These are phyloP conservation scores for Anomalospiza imberbis DNA, from an alignment of 2,797 vertebrate genomes.

Conservation along the genomic window DNA sequence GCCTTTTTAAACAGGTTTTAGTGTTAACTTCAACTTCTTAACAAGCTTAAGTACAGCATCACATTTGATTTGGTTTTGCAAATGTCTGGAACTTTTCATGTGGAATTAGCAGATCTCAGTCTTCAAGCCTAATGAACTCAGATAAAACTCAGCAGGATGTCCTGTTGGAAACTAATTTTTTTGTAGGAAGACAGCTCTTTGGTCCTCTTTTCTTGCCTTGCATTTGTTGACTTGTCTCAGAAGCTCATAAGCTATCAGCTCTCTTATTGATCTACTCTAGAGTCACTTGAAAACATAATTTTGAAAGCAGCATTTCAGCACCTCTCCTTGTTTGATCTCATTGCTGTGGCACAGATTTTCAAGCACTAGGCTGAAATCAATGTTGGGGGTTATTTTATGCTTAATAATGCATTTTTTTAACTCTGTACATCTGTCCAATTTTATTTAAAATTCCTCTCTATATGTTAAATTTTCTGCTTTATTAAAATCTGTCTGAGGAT, in stretches of 20 bases:
- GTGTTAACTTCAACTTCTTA: conserved; percentile 21
- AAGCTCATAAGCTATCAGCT: conserved; percentile 25
- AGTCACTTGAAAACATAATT: conserved; percentile 50
- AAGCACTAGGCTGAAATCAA: neutral
- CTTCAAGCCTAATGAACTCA: conserved; percentile 66
- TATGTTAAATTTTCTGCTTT: neutral
- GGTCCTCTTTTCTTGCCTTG: conserved; percentile 3
- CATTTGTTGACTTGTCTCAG: conserved; percentile 37
- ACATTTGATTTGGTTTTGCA: conserved; percentile 51
- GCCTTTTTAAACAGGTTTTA: conserved; percentile 34
- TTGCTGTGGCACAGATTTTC: conserved; percentile 23
- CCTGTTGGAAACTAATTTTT: conserved; percentile 58
- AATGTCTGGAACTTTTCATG: conserved; percentile 73
- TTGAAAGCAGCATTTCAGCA: conserved; percentile 23
- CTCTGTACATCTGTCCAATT: neutral
- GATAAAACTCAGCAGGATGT: conserved; percentile 71
- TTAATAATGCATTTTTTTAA: neutral
- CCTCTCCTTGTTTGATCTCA: conserved; percentile 8
- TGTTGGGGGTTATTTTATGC: neutral
- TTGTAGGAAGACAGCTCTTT: conserved; percentile 24
- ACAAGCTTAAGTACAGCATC: conserved; percentile 25
- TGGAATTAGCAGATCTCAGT: conserved; percentile 53
- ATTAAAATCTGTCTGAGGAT: neutral
- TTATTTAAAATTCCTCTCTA: neutral
- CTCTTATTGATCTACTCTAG: conserved; percentile 28